A percentile compares a stretch with the other conserved stretches of the same genome.
Evolutionary conservation across 2,888 invertebrate genomes (phyloP).

Genomic region (Hipparchia sbordonii): DNA sequence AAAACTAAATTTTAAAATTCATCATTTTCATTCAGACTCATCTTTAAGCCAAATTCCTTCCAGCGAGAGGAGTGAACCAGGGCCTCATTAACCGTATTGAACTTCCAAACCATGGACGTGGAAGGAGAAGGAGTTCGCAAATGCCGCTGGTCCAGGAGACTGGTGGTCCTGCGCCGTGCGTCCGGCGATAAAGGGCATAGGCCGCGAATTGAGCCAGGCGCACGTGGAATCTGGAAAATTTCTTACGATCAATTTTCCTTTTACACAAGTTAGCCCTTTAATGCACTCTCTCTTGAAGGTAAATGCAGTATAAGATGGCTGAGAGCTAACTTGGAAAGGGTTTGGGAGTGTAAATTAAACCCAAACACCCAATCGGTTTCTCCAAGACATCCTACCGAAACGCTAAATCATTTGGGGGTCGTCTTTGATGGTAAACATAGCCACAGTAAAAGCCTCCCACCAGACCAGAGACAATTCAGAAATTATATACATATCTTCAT

Average conservation of each 20-base stretch:
- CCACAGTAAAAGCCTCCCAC: no score
- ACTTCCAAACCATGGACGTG: constrained; percentile 62
- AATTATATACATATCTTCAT: no score
- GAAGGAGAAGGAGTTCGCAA: constrained; percentile 56
- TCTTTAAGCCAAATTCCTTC: constrained; percentile 62
- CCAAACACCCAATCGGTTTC: no score
- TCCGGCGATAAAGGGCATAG: constrained; percentile 65
- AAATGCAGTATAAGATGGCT: no score
- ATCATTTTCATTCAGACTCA: constrained; percentile 36
- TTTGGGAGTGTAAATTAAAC: no score
- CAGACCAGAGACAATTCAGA: no score
- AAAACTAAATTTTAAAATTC: constrained; percentile 29
- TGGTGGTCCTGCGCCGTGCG: constrained; percentile 60
- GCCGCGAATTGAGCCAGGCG: constrained; percentile 50
- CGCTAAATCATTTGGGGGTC: no score
- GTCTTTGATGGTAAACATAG: no score
- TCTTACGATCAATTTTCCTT: background rate
- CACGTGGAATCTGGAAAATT: constrained; percentile 52
- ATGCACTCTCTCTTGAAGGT: no score
- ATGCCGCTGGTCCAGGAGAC: constrained; percentile 59
- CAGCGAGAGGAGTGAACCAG: constrained; percentile 65
- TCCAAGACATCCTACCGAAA: no score
- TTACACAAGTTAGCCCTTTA: no score
- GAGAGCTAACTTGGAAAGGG: no score
- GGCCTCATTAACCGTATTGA: constrained; percentile 71